These are phyloP conservation scores for Pipistrellus pipistrellus DNA, from an alignment of 2,797 vertebrate species.

Conservation along the genomic window DNA sequence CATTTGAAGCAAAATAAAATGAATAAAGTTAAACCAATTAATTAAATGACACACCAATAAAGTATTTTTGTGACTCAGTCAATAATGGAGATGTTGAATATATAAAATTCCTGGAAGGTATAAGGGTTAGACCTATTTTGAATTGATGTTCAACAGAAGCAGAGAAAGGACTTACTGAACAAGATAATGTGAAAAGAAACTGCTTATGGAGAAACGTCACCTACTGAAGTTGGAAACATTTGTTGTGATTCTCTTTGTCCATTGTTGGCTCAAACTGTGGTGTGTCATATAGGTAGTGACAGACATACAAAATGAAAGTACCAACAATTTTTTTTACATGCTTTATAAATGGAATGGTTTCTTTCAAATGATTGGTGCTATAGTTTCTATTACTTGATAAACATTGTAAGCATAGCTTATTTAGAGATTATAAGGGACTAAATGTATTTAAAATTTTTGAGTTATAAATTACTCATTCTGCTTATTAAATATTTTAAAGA, in stretches of 20 bases:
- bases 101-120: neutral
- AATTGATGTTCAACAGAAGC: conserved; percentile 7
- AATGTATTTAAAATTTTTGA: conserved; percentile 44
- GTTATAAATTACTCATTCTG: conserved; percentile 48
- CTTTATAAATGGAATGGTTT: conserved; percentile 59
- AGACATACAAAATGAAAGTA: neutral
- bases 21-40: neutral
- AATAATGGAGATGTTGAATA: conserved; percentile 21
- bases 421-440: conserved; percentile 61
- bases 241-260: conserved; percentile 3
- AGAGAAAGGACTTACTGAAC: neutral
- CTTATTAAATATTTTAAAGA: conserved; percentile 60
- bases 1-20: conserved; percentile 21
- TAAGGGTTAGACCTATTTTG: conserved; percentile 15
- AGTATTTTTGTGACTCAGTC: conserved; percentile 24
- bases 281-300: neutral
- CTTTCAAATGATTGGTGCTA: conserved; percentile 55
- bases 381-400: conserved; percentile 56
- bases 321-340: conserved; percentile 19
- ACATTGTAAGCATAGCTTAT: conserved; percentile 46
- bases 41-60: conserved; percentile 37
- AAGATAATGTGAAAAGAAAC: neutral
- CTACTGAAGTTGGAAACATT: conserved; percentile 32
- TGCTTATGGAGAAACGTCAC: too few species aligned
- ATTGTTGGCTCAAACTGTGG: neutral